Evolutionary conservation across 2,113 vertebrate genomes (phyloP).

Genomic region (Enhydra lutris): DNA sequence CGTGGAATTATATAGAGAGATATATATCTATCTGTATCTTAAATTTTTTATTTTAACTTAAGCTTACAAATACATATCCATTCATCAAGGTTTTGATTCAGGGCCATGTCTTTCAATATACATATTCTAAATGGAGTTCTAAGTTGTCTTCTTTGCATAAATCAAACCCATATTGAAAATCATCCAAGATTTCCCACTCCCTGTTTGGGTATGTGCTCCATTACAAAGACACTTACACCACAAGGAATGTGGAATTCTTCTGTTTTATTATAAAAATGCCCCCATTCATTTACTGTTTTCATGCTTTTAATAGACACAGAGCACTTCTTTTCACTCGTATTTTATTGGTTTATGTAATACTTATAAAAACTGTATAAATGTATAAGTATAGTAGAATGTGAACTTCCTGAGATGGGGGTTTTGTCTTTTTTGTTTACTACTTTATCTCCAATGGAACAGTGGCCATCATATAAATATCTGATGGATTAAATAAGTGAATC

Average conservation of each 20-base stretch:
- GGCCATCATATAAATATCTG: neutral
- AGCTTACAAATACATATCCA: neutral
- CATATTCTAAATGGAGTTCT: neutral
- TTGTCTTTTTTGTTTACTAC: neutral
- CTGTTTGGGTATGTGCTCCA: neutral
- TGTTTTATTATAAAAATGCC: neutral
- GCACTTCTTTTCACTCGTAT: neutral
- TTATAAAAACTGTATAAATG: neutral
- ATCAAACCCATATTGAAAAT: neutral
- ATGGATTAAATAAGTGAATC: neutral
- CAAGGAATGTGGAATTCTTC: neutral
- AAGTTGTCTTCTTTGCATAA: neutral
- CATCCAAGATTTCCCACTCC: neutral
- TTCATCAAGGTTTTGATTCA: neutral
- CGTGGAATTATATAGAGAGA: neutral
- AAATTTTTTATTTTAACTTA: neutral
- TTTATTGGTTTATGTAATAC: neutral
- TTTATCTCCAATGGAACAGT: neutral
- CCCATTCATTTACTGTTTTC: neutral
- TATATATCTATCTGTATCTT: neutral
- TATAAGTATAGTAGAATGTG: neutral
- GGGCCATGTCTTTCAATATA: neutral
- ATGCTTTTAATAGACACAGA: neutral
- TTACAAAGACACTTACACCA: neutral
- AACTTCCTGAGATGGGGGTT: neutral